Evolutionary conservation across 1,140 invertebrate species (phyloP), one percentile per base, ranked within the genome.

Genomic region (Lepidurus packardi): DNA sequence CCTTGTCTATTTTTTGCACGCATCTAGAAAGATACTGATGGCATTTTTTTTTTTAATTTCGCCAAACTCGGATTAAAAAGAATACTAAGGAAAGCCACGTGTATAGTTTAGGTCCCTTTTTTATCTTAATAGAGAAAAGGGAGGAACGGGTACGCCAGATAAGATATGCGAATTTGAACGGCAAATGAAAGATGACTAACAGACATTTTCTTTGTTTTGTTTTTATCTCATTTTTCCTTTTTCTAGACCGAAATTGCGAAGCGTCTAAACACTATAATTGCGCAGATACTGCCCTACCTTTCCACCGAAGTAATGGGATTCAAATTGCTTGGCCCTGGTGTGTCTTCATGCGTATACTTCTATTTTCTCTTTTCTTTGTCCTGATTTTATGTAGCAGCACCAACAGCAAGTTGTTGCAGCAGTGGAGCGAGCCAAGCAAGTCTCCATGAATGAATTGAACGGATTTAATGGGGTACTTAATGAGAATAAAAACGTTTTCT

Each of bases 191-290:
- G 53, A 16, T 65, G 53, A 65, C 53, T 65, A 65, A 65, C 53
- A 13, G 13, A 65, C 53, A 34, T 65, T 65, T 65, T 13, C 13
- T 65, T 13, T 13, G 2, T 65, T 65, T 16, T 10, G 21, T 77
- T 44, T 79, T 76, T 34, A 73, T 7, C 53, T 34, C 25, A 34
- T 34, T 80, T 81, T 81, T 78, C 83, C 80, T 82, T 34, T 76
- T 86, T 86, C 21, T 84, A 90, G 88, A 89, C 88, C 43, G 90
- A 91, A 84, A 90, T 91, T 80, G 88, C 87, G n/a, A 91, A 91
- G 82, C 83, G 90, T 78, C 84, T 90, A 44, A 89, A 88, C 84
- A 87, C 88, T 34, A 90, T 90, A 74, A 88, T 89, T 81, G 87
- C 86, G 76, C 90, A 91, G 83, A 87, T 91, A n/a, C 86, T 91